These are phyloP conservation scores for Sinocyclocheilus rhinocerous DNA, from an alignment of 2,113 vertebrate species.

Conservation along the genomic window DNA sequence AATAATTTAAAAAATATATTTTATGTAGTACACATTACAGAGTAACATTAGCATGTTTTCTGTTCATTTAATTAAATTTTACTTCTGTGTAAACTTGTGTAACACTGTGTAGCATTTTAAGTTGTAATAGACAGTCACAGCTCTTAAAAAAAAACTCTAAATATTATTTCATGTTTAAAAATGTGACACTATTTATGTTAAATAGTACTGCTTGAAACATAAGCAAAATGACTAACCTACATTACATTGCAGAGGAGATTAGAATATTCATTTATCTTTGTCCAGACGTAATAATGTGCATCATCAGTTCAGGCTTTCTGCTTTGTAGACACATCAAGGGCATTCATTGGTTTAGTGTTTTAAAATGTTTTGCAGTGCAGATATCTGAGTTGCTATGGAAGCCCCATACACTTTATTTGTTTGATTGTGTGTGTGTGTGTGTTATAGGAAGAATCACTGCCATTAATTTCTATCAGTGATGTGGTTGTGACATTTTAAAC, in stretches of 20 bases:
- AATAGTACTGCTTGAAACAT: neutral
- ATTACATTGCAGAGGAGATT: neutral
- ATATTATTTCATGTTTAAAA: neutral
- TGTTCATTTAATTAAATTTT: too few species aligned
- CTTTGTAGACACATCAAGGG: conserved; percentile 6
- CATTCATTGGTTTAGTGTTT: neutral
- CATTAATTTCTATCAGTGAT: neutral
- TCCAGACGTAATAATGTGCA: neutral
- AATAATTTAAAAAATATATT: too few species aligned
- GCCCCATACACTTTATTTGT: too few species aligned
- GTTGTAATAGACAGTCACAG: too few species aligned
- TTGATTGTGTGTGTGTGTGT: neutral
- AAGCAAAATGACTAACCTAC: neutral
- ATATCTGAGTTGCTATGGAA: conserved; percentile 58
- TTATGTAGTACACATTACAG: too few species aligned
- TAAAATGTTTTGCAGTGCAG: conserved; percentile 45
- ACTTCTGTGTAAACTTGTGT: too few species aligned
- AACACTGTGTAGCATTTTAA: too few species aligned
- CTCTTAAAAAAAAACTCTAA: too few species aligned
- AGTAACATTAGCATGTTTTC: too few species aligned
- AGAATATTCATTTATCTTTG: neutral
- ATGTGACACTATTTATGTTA: neutral
- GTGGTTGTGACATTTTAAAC: neutral
- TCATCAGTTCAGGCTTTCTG: neutral
- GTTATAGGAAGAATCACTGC: neutral